phyloP scores from a whole-genome alignment of 1,140 invertebrate species.

The Glossosoma conforme region DNA sequence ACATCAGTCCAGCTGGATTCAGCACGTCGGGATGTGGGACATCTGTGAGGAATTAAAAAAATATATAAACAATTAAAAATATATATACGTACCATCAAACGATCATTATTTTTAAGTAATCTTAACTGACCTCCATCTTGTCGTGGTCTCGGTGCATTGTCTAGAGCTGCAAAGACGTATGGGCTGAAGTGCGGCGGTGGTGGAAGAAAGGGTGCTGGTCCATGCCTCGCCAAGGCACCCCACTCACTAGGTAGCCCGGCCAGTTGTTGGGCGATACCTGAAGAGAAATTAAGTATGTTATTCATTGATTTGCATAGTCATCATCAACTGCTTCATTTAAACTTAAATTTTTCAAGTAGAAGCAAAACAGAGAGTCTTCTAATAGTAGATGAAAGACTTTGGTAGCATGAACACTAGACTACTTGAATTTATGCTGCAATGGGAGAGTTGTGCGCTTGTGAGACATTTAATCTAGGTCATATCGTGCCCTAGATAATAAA shows the following conservation, averaged over 20 bases:
- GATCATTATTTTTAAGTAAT: too few relatives aligned
- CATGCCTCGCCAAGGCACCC: slow-evolving; percentile 55
- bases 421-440: too few relatives aligned
- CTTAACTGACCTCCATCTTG: slow-evolving; percentile 38
- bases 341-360: too few relatives aligned
- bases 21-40: slow-evolving; percentile 22
- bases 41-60: slow-evolving; percentile 9
- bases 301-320: neutral
- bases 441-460: too few relatives aligned
- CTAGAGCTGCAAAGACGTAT: slow-evolving; percentile 50
- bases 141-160: slow-evolving; percentile 38
- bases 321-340: slow-evolving; percentile 18
- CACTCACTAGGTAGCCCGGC: slow-evolving; percentile 59
- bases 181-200: slow-evolving; percentile 58
- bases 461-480: too few relatives aligned
- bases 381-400: too few relatives aligned
- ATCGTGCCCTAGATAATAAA: too few relatives aligned
- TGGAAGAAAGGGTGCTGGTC: slow-evolving; percentile 51
- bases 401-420: too few relatives aligned
- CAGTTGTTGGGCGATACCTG: slow-evolving; percentile 62
- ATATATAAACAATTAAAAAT: neutral
- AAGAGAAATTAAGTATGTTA: slow-evolving; percentile 27
- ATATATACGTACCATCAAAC: neutral
- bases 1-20: slow-evolving; percentile 34
- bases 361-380: too few relatives aligned